Conservation (phyloP, 2,888 invertebrate genomes). For the Ecliptopera silaceata region DNA sequence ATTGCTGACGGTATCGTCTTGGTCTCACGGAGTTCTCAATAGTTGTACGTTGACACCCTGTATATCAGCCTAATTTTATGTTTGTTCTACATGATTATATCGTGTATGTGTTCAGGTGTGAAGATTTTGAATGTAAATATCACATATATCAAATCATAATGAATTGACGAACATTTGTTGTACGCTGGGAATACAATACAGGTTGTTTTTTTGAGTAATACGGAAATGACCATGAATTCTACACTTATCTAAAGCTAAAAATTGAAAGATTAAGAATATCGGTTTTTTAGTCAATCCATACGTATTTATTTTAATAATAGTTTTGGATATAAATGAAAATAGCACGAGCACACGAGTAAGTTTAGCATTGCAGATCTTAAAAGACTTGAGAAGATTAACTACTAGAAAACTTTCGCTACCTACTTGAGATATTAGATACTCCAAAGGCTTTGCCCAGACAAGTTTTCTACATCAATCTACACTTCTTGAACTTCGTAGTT, state of each 20-base stretch:
- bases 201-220: too few species aligned
- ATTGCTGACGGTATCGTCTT: too few species aligned
- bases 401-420: constrained; percentile 17
- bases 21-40: neutral
- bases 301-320: neutral
- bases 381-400: constrained; percentile 17
- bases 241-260: neutral
- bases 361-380: constrained; percentile 8
- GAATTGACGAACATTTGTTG: constrained; percentile 4
- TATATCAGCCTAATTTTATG: constrained; percentile 76
- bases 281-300: too few species aligned
- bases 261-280: too few species aligned
- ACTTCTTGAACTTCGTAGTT: constrained; percentile 1
- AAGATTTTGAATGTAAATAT: constrained; percentile 36
- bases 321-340: neutral
- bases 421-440: constrained; percentile 24
- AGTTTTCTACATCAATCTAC: constrained; percentile 21
- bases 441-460: constrained; percentile 15
- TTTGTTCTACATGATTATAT: constrained; percentile 67
- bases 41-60: neutral
- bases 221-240: too few species aligned
- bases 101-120: constrained; percentile 55
- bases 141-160: constrained; percentile 23
- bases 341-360: neutral
- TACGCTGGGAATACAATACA: neutral